Conservation (phyloP, 1,140 invertebrate species). For the Bombus sibiricus region DNA sequence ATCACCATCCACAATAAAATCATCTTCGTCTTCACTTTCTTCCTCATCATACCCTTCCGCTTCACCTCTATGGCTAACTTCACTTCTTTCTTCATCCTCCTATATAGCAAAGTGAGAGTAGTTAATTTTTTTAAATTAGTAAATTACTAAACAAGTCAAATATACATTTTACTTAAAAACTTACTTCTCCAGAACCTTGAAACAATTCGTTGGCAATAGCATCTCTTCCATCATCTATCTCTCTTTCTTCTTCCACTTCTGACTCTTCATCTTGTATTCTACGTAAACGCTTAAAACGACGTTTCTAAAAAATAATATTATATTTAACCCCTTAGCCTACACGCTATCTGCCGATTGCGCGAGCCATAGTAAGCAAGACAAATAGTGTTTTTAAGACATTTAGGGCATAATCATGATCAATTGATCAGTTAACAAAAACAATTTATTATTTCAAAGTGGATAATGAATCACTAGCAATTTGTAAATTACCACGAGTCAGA, state of each 20-base stretch:
- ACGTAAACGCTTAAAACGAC: constrained; percentile 91
- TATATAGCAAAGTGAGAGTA: constrained; percentile 72
- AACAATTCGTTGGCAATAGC: constrained; percentile 95
- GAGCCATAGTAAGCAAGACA: too few relatives aligned
- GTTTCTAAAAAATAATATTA: constrained; percentile 85
- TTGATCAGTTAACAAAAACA: too few relatives aligned
- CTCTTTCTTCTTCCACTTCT: constrained; percentile 89
- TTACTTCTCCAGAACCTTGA: constrained; percentile 92
- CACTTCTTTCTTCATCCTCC: constrained; percentile 91
- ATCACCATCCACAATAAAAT: constrained; percentile 99
- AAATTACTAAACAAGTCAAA: neutral
- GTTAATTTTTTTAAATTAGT: neutral
- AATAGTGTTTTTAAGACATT: too few relatives aligned
- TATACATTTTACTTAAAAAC: constrained; percentile 65
- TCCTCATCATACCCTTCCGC: constrained; percentile 88
- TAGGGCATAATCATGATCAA: too few relatives aligned
- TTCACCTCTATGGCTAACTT: constrained; percentile 86
- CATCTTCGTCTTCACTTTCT: constrained; percentile 93
- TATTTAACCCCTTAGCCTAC: too few relatives aligned
- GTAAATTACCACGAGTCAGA: too few relatives aligned
- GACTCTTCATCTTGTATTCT: constrained; percentile 94
- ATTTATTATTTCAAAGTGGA: too few relatives aligned
- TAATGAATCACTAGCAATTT: too few relatives aligned
- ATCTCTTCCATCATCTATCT: constrained; percentile 90
- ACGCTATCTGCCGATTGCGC: too few relatives aligned